Base-by-base conservation (phyloP, 2,113 vertebrate species). In the Telmatochromis bifrenatus region DNA sequence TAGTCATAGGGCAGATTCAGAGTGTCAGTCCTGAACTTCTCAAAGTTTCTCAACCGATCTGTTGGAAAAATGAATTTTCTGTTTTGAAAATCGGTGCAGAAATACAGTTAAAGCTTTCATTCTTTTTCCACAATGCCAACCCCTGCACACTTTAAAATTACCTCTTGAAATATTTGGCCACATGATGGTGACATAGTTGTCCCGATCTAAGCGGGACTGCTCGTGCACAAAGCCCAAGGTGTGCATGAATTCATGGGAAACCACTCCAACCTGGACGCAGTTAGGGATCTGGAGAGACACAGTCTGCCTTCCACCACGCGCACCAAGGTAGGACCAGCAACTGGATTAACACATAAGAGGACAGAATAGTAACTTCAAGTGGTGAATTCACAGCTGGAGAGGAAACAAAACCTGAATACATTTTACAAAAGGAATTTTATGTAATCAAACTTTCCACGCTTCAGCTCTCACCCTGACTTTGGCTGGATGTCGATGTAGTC, bases 401-500 rank as follows among this genome's bases (percentile, higher is more conserved):
- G 4, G 19, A 62, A 73, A 60, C 21, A 37, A 28, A 39, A 19
- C 15, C 42, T 47, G 21, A 42, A 73, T 73, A 58, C 17, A 49
- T 56, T 85, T 75, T 54, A 5, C 14, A 6, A 5, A 62, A 79
- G 7, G 19, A 81, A 81, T 7, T 10, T 83, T 56, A 68, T 80
- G 7, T 49, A 33, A 68, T 80, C 4, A 56, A 49, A 85, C 31
- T 83, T 75, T 79, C 9, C 37, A 62, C 28, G 12, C 28, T 51
- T 56, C 53, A 21, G 37, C 62, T 51, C 96, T 96, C 92, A 97
- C 97, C 97, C 97, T 82, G 97, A 94, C 85, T 97, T 97, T 60
- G 92, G 93, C 91, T 97, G 96, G 87, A 98, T 95, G 77, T 97
- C 96, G 8, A 98, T 90, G 1, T 95, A 98, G 95, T 98, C 97